Percentiles rank a stretch among this genome's conserved stretches.
Conservation (phyloP, 2,888 invertebrate genomes). For the Dasypolia templi region DNA sequence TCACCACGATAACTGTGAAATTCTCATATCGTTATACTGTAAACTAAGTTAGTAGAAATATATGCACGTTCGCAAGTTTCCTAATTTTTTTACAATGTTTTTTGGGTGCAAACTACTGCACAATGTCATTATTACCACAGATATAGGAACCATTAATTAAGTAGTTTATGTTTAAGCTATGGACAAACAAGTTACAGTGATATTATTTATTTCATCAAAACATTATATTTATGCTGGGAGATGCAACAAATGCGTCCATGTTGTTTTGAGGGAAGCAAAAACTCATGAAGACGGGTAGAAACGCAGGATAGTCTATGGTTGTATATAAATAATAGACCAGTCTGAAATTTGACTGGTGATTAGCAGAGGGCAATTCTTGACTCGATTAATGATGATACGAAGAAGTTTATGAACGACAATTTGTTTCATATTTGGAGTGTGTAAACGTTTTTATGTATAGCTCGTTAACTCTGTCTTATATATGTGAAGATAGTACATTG, state of each 20-base stretch:
- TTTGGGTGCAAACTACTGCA: not conserved
- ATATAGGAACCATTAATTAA: conserved; percentile 2
- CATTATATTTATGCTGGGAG: not conserved
- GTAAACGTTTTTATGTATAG: not conserved
- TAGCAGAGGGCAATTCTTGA: not conserved
- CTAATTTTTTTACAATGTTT: conserved; percentile 1
- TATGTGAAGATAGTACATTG: not conserved
- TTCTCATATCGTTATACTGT: not conserved
- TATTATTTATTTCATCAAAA: conserved; percentile 5
- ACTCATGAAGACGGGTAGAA: not conserved
- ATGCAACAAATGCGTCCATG: not conserved
- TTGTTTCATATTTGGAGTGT: not conserved
- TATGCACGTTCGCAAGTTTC: not conserved
- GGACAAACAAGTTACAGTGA: conserved; percentile 1
- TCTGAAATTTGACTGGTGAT: not conserved
- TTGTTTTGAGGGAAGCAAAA: not conserved
- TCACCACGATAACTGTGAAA: not conserved
- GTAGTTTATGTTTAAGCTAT: not conserved
- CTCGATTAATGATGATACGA: not conserved
- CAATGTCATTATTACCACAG: not conserved
- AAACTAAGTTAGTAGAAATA: conserved; percentile 10
- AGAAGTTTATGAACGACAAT: not conserved
- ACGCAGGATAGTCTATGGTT: not conserved
- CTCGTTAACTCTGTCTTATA: not conserved
- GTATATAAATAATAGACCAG: not conserved